phyloP scores from a whole-genome alignment of 2,113 vertebrate genomes.

The Aythya baeri region DNA sequence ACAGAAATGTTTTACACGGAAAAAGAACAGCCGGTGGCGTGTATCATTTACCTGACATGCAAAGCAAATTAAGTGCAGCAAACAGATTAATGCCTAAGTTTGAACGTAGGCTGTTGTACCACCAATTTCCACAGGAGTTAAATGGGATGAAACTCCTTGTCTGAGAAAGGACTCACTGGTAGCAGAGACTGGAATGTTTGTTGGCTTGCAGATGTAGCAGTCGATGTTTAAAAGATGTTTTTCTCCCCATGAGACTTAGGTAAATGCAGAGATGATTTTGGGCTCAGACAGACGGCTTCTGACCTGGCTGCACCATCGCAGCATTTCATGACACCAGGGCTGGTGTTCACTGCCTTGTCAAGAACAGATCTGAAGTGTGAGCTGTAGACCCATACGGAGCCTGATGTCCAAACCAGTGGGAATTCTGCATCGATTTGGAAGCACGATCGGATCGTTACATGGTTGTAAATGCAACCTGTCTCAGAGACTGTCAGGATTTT shows the following conservation, averaged over 20 bases:
- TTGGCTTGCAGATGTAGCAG: background rate
- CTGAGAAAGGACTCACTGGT: background rate
- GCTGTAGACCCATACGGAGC: background rate
- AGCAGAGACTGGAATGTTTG: background rate
- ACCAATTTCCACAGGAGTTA: background rate
- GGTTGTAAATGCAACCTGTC: background rate
- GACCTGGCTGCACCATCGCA: background rate
- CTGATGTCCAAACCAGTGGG: background rate
- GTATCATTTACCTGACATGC: background rate
- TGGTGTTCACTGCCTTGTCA: background rate
- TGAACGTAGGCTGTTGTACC: background rate
- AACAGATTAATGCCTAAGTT: background rate
- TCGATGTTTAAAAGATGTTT: background rate
- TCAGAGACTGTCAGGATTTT: background rate
- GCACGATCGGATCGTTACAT: rapidly evolving
- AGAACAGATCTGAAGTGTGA: background rate
- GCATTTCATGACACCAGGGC: background rate
- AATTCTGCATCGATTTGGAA: background rate
- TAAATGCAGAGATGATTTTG: background rate
- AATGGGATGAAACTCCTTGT: background rate
- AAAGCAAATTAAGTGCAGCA: background rate
- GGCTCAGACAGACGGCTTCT: background rate
- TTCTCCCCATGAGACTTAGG: background rate
- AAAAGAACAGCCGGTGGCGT: background rate
- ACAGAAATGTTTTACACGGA: background rate